Base-by-base conservation (phyloP, 2,888 invertebrate species). In the Chironomus riparius region DNA sequence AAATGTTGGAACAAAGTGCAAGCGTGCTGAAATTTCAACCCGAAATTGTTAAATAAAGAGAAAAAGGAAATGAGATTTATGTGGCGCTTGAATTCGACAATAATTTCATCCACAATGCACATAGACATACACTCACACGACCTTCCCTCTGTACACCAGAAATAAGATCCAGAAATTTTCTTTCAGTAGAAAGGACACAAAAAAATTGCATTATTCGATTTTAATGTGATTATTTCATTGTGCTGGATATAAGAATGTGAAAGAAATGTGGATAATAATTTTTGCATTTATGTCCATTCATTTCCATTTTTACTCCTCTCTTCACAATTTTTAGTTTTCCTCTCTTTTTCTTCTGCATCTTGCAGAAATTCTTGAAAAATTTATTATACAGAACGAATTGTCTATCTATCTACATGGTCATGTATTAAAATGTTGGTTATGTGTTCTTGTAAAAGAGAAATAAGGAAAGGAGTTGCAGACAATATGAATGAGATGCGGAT, bases 221-320 rank as follows among this genome's bases (percentile, higher is more conserved):
- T 50, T 73, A 73, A 73, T 73, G 73, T 62, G 73, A 73, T 73
- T 73, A 73, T 73, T 73, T 65, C 71, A 71, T 38, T 56, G 21
- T 68, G 22, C 68, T 10, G 38, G 10, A 38, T 18, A 24, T 21
- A 38, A 22, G 38, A 73, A 47, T 18, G 28, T 50, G 15, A 47
- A 73, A 65, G 65, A 13, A 56, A 56, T 18, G 18, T 56, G 56
- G 56, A 56, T 56, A 56, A 65, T 65, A 65, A 65, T 24, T 38
- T 73, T 47, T 15, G 56, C 65, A 47, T 24, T 70, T 28, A 56
- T 56, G 71, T 38, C 62, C 73, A 38, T 73, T 61, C 65, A 62
- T 50, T 47, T 56, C 56, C 47, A 62, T 65, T 65, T 65, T 65
- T 38, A 65, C 4, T 65, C 13, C n/a, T 68, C 28, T 68, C 38